Conservation (phyloP, 2,113 vertebrate genomes). For the Xiphias gladius region DNA sequence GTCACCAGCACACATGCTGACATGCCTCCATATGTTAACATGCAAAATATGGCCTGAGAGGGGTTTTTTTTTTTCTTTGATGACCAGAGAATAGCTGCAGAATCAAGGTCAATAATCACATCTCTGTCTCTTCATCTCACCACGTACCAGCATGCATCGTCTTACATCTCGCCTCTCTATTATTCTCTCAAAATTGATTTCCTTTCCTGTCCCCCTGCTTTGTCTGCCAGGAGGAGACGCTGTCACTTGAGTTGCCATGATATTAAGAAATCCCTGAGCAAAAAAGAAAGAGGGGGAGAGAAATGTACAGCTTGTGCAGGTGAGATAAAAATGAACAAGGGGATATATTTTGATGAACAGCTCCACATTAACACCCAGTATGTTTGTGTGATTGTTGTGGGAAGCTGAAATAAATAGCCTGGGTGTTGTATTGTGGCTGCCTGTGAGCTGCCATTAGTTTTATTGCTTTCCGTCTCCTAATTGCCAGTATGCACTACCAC, state of each 20-base stretch:
- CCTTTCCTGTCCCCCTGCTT: slow-evolving; percentile 19
- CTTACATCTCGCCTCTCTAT: slow-evolving; percentile 31
- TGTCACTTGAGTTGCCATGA: slow-evolving; percentile 15
- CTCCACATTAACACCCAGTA: not conserved
- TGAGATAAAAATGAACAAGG: slow-evolving; percentile 11
- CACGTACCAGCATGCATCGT: slow-evolving; percentile 31
- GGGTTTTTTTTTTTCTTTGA: not conserved
- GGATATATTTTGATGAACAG: slow-evolving; percentile 12
- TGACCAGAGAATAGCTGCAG: not conserved
- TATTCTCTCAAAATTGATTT: slow-evolving; percentile 54
- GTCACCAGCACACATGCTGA: slow-evolving; percentile 25
- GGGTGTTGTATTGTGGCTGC: slow-evolving; percentile 6
- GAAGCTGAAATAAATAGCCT: slow-evolving; percentile 20
- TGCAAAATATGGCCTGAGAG: slow-evolving; percentile 2
- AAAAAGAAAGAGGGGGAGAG: slow-evolving; percentile 6
- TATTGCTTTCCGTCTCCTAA: slow-evolving; percentile 33
- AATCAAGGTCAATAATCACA: slow-evolving; percentile 23
- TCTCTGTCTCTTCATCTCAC: slow-evolving; percentile 1
- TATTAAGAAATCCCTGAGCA: slow-evolving; percentile 40
- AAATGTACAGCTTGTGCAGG: slow-evolving; percentile 7
- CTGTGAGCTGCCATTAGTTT: slow-evolving; percentile 19
- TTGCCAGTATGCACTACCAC: slow-evolving; percentile 6
- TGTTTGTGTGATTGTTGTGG: slow-evolving; percentile 28
- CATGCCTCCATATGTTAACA: slow-evolving; percentile 41
- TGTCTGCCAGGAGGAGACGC: slow-evolving; percentile 47